Evolutionary conservation across 2,797 vertebrate species (phyloP).

Genomic region (Amniataba percoides): DNA sequence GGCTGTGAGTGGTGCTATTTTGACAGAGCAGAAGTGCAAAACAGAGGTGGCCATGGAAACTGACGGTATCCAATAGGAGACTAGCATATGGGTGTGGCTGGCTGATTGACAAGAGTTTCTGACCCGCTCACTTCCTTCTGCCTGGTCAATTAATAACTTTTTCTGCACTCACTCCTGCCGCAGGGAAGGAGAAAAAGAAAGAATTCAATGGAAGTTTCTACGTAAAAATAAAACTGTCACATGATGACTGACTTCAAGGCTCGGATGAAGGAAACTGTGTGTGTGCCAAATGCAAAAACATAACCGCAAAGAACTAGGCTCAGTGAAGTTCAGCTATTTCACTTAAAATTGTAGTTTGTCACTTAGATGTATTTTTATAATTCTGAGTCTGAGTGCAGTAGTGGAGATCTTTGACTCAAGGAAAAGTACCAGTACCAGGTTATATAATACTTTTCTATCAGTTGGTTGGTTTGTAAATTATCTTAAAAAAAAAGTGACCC

Average conservation of each 20-base stretch:
- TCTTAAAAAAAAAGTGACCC: too few species aligned
- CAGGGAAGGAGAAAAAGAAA: slow-evolving; percentile 2
- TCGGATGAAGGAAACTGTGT: background rate
- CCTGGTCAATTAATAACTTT: slow-evolving; percentile 74
- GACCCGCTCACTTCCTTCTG: slow-evolving; percentile 34
- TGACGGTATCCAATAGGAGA: slow-evolving; percentile 64
- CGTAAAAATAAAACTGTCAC: slow-evolving; percentile 34
- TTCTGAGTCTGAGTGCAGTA: too few species aligned
- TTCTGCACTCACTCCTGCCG: slow-evolving; percentile 8
- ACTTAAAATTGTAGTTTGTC: background rate
- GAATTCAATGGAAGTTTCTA: slow-evolving; percentile 44
- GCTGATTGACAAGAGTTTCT: slow-evolving; percentile 53
- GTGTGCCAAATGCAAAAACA: background rate
- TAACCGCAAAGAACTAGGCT: background rate
- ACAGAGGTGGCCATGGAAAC: slow-evolving; percentile 81
- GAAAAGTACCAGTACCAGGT: too few species aligned
- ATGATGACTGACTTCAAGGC: slow-evolving; percentile 1
- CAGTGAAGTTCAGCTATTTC: background rate
- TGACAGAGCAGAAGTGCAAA: slow-evolving; percentile 71
- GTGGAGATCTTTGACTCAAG: too few species aligned
- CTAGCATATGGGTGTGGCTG: slow-evolving; percentile 59
- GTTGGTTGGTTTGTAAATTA: too few species aligned
- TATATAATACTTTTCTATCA: too few species aligned
- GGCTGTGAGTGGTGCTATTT: slow-evolving; percentile 67
- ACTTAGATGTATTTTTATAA: background rate